Percentiles rank a stretch among this genome's conserved stretches.
Evolutionary conservation across 2,113 vertebrate species (phyloP).

Genomic region (Odontesthes bonariensis): DNA sequence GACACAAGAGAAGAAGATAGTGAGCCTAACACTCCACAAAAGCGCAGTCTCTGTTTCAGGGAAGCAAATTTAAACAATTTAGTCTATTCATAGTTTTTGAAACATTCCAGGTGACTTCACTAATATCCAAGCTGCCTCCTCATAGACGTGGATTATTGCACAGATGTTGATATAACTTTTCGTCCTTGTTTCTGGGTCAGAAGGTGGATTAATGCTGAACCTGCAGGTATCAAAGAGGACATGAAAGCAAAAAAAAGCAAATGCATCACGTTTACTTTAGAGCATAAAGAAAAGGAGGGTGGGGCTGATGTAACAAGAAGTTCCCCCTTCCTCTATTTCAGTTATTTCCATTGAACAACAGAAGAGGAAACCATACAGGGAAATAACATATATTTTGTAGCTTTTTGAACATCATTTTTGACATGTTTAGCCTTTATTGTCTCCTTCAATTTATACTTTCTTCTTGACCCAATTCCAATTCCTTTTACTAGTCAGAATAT

Average conservation of each 20-base stretch:
- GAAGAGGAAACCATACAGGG: background rate
- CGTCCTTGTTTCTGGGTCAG: constrained; percentile 64
- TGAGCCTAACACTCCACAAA: no score
- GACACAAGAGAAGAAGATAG: background rate
- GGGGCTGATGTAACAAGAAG: background rate
- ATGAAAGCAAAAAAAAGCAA: constrained; percentile 1
- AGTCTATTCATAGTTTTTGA: background rate
- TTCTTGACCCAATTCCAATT: no score
- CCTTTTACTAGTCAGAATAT: no score
- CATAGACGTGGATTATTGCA: background rate
- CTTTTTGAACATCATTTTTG: no score
- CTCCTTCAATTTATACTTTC: no score
- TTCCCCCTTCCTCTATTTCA: background rate
- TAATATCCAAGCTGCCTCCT: constrained; percentile 4
- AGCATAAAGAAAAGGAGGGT: constrained; percentile 48
- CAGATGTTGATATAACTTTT: constrained; percentile 35
- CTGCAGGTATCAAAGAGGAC: constrained; percentile 49
- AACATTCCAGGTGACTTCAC: background rate
- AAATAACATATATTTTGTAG: no score
- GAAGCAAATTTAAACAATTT: background rate
- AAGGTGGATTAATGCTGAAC: constrained; percentile 46
- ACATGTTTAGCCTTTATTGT: no score
- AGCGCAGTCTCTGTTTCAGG: no score
- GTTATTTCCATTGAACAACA: background rate
- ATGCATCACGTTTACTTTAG: background rate